Conservation (phyloP, 2,113 vertebrate genomes). For the Sardina pilchardus region DNA sequence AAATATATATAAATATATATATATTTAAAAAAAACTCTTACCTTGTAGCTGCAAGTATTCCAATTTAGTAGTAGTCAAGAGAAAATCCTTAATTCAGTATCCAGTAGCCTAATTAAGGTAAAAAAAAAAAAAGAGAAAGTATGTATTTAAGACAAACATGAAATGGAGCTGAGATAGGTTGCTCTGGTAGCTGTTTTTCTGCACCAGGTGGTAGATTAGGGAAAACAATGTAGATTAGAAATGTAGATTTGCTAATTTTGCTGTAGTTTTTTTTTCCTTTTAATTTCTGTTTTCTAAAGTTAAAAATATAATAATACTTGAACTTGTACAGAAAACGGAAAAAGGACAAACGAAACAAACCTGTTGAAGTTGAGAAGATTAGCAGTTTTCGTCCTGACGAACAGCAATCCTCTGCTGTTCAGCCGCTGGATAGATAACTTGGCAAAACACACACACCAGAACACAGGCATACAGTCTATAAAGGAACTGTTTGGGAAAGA, state of each 20-base stretch:
- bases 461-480: constrained; percentile 56
- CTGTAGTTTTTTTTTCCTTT: constrained; percentile 62
- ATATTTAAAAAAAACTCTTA: constrained; percentile 78
- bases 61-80: constrained; percentile 74
- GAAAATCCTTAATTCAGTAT: constrained; percentile 73
- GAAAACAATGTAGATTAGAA: constrained; percentile 52
- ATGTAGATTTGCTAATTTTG: constrained; percentile 74
- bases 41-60: constrained; percentile 81
- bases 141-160: constrained; percentile 52
- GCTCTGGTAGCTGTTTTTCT: constrained; percentile 71
- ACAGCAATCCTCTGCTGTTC: constrained; percentile 53
- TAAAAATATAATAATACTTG: constrained; percentile 69
- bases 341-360: constrained; percentile 33
- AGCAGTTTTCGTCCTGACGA: constrained; percentile 54
- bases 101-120: constrained; percentile 75
- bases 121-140: constrained; percentile 62
- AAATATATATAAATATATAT: constrained; percentile 72
- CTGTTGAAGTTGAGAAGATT: constrained; percentile 16
- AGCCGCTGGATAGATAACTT: constrained; percentile 69
- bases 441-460: constrained; percentile 63
- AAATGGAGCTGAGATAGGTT: constrained; percentile 61
- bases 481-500: constrained; percentile 53
- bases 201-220: constrained; percentile 69
- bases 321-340: constrained; percentile 65
- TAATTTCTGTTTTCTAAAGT: constrained; percentile 37